Evolutionary conservation across 2,797 vertebrate species (phyloP), one percentile per base, ranked within the genome.

Genomic region (Argya squamiceps): DNA sequence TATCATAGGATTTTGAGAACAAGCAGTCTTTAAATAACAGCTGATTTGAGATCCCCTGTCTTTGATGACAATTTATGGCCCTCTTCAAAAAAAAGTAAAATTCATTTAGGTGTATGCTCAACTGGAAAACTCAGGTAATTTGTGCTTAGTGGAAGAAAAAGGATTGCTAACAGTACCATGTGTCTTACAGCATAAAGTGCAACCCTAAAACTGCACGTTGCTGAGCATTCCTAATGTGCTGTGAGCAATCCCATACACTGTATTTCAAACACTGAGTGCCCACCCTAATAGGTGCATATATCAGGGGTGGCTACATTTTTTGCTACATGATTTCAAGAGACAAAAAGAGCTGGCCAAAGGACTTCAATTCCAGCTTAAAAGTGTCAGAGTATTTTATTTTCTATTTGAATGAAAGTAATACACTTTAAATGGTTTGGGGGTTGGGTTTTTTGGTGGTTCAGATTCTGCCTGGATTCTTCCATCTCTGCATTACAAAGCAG

Each of bases 241-340:
- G 85, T 90, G 81, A 88, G 94, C 85, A 87, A 73, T 80, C 92
- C 92, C 73, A 88, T 55, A 90, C 81, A 52, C 36, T 56, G 55
- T 34, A 81, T 92, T 96, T 97, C 95, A 92, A 83, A 92, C 73
- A 83, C 39, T 60, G 81, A 94, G 58, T 77, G 81, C 87, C 58
- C 64, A 36, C 60, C n/a, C 56, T 93, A 84, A 88, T 93, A 49
- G 6, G n/a, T 73, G 76, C 52, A 64, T 89, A 50, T 88, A 91
- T 92, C 81, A 83, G 15, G 26, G 17, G 52, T 76, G 41, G 75
- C 60, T 64, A 78, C 73, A 91, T 63, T 87, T 85, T 84, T 39
- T 85, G 67, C 64, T 87, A 70, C 9, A 16, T 50, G n/a, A 92
- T 95, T 96, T 91, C 69, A 79, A 56, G 49, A 63, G 79, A 85